These are phyloP conservation scores for Periplaneta americana DNA, from an alignment of 1,140 invertebrate genomes.

Conservation along the genomic window DNA sequence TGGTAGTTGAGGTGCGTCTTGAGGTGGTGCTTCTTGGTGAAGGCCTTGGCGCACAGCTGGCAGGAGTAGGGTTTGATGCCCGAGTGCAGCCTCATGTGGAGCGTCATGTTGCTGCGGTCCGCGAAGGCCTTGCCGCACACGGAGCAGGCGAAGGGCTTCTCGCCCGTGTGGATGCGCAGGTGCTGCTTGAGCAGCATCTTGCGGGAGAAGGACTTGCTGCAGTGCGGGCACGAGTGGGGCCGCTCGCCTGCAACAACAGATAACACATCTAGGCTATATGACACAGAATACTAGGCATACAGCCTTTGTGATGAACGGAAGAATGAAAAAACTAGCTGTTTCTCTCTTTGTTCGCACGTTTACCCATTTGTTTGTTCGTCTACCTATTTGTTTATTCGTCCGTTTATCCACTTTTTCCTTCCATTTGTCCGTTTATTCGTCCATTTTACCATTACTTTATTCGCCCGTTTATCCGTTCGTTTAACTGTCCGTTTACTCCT, in stretches of 20 bases:
- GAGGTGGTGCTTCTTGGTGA: slow-evolving; percentile 79
- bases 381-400: no score
- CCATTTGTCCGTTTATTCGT: no score
- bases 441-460: no score
- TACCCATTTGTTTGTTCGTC: no score
- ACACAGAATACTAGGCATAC: no score
- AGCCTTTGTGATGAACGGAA: no score
- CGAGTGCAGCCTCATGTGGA: slow-evolving; percentile 60
- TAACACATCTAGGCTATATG: no score
- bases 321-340: no score
- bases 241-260: slow-evolving; percentile 55
- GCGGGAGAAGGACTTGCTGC: slow-evolving; percentile 80
- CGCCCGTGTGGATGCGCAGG: slow-evolving; percentile 68
- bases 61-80: slow-evolving; percentile 85
- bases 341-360: no score
- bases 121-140: slow-evolving; percentile 64
- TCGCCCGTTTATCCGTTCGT: no score
- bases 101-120: slow-evolving; percentile 64
- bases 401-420: no score
- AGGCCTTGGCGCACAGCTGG: slow-evolving; percentile 75
- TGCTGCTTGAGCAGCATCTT: slow-evolving; percentile 78
- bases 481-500: no score
- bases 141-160: slow-evolving; percentile 66
- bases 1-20: slow-evolving; percentile 73
- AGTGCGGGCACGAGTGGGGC: slow-evolving; percentile 78